Conservation (phyloP, 2,113 vertebrate genomes). For the Morone chrysops region DNA sequence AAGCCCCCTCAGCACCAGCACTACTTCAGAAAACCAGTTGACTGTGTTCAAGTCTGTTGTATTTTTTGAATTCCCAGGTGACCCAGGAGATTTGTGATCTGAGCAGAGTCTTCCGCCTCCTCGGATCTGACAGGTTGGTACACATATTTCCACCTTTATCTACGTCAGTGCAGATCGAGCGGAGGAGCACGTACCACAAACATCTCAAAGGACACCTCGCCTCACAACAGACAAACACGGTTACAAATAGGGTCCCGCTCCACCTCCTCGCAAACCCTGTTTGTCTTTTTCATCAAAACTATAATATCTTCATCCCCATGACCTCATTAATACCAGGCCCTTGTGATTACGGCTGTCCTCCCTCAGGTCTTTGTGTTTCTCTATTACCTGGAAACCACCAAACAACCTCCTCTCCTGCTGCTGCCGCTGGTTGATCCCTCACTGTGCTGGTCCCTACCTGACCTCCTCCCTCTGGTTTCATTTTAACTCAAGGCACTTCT, state of each 20-base stretch:
- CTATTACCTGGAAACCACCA: conserved; percentile 58
- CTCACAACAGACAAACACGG: neutral
- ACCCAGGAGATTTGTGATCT: conserved; percentile 98
- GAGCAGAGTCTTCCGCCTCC: conserved; percentile 94
- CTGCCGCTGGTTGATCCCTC: neutral
- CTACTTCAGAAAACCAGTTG: neutral
- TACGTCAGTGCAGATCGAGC: neutral
- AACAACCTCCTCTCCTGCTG: conserved; percentile 28
- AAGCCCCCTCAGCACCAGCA: neutral
- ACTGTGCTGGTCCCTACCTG: neutral
- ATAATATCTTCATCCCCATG: conserved; percentile 3
- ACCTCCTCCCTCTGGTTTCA: neutral
- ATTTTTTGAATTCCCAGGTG: conserved; percentile 82
- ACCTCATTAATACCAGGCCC: conserved; percentile 8
- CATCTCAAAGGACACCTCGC: neutral
- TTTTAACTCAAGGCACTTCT: no score
- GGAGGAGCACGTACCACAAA: neutral
- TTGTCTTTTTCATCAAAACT: neutral
- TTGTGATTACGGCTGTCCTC: neutral
- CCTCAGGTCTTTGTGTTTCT: conserved; percentile 20
- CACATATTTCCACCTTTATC: conserved; percentile 1
- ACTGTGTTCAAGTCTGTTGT: neutral
- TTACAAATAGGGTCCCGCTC: neutral
- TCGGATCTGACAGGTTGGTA: conserved; percentile 96
- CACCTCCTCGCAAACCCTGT: neutral